These are phyloP conservation scores for Aphrocallistes beatrix DNA, from an alignment of 37 sponge, comb jelly and placozoan species.

Conservation along the genomic window DNA sequence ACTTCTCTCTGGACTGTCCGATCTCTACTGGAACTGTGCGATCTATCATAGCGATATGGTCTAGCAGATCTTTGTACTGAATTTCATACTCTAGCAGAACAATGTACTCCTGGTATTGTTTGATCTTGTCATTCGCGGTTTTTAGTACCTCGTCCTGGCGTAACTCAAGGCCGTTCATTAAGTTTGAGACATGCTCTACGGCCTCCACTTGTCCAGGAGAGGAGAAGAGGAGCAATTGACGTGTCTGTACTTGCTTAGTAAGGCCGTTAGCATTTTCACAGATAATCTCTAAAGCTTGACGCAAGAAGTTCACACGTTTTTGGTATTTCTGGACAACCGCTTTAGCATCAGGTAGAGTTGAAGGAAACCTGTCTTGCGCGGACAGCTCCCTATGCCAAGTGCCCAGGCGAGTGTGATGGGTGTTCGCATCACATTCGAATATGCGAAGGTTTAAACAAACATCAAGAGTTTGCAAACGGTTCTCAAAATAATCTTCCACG, in stretches of 20 bases:
- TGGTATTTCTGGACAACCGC: neutral
- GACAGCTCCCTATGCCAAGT: neutral
- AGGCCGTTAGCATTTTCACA: neutral
- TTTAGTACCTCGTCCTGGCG: neutral
- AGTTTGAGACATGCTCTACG: neutral
- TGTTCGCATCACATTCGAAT: neutral
- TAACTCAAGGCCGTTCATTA: neutral
- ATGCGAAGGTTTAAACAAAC: neutral
- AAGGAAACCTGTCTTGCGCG: neutral
- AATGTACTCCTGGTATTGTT: neutral
- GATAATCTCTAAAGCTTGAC: conserved; percentile 1
- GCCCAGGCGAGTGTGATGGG: neutral
- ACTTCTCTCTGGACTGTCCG: neutral
- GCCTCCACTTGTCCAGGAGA: neutral
- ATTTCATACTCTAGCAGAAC: neutral
- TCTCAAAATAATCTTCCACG: neutral
- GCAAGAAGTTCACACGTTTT: neutral
- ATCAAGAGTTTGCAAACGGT: neutral
- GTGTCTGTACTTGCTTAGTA: neutral
- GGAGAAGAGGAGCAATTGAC: neutral
- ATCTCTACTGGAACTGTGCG: neutral
- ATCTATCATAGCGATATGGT: neutral
- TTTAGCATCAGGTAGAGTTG: neutral
- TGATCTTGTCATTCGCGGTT: neutral
- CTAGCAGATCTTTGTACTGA: neutral